phyloP scores from a whole-genome alignment of 2,113 vertebrate species.

The Mohoua ochrocephala region DNA sequence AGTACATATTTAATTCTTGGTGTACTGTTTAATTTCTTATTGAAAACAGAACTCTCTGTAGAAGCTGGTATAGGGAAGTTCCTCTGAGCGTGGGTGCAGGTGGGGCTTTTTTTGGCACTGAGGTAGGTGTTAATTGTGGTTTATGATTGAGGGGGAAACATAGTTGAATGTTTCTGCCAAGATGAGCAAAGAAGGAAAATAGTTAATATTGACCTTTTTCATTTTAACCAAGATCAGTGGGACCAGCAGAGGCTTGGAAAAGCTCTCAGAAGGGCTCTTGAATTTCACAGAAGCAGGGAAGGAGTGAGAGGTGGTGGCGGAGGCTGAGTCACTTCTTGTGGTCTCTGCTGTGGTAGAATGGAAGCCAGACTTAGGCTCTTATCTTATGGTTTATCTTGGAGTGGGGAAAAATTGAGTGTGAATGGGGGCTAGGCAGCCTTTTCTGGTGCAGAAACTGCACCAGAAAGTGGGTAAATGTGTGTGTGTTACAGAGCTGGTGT shows the following conservation, averaged over 20 bases:
- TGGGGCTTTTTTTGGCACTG: slow-evolving; percentile 36
- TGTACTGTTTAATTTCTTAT: background rate
- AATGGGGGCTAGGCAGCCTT: background rate
- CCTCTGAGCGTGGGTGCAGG: slow-evolving; percentile 29
- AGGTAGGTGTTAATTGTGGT: slow-evolving; percentile 46
- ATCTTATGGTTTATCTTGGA: background rate
- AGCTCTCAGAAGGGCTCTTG: background rate
- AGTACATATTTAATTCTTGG: background rate
- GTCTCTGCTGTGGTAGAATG: background rate
- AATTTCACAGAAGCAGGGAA: background rate
- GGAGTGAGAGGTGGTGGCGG: background rate
- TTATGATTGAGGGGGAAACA: background rate
- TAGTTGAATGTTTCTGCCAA: background rate
- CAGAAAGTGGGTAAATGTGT: background rate
- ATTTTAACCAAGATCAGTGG: background rate
- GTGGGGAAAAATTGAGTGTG: background rate
- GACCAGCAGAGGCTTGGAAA: background rate
- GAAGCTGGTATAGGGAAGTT: slow-evolving; percentile 25
- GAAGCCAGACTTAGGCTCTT: background rate
- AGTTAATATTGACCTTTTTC: slow-evolving; percentile 38
- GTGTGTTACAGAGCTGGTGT: background rate
- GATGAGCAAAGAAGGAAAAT: slow-evolving; percentile 30
- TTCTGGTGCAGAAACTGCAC: background rate
- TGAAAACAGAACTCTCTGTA: slow-evolving; percentile 29
- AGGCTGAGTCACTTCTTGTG: slow-evolving; percentile 24